A percentile compares a stretch with the other conserved stretches of the same genome.
phyloP scores from a whole-genome alignment of 2,888 invertebrate genomes.

The Acronicta leporina region DNA sequence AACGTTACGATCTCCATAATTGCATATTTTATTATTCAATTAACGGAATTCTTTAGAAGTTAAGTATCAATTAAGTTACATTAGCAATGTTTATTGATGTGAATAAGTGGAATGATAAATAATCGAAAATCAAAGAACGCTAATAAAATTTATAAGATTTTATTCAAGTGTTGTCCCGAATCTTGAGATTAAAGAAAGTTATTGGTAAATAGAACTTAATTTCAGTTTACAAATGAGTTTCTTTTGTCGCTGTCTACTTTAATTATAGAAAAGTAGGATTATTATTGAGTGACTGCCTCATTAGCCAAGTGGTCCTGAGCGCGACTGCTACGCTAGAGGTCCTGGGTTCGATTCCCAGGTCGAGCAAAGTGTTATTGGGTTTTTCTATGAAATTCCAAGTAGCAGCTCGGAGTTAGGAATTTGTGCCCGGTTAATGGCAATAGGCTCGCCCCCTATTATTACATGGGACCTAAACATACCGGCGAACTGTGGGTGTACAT shows the following conservation, averaged over 20 bases:
- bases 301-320: no score
- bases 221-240: slow-evolving; percentile 9
- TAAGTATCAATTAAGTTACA: slow-evolving; percentile 48
- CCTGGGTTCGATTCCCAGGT: no score
- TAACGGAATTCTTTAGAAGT: slow-evolving; percentile 48
- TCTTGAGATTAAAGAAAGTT: background rate
- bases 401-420: no score
- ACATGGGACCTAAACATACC: no score
- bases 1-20: slow-evolving; percentile 38
- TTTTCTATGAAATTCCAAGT: no score
- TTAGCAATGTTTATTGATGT: slow-evolving; percentile 51
- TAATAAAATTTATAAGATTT: slow-evolving; percentile 37
- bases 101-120: slow-evolving; percentile 43
- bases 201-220: background rate
- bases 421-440: no score
- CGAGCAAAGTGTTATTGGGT: no score
- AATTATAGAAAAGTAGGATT: no score
- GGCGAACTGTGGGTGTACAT: no score
- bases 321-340: no score
- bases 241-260: background rate
- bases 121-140: slow-evolving; percentile 44
- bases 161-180: slow-evolving; percentile 1
- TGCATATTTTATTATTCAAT: slow-evolving; percentile 47
- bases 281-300: no score
- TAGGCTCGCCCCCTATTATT: no score